Conservation (phyloP, 2,113 vertebrate genomes). For the Dicerorhinus sumatrensis region DNA sequence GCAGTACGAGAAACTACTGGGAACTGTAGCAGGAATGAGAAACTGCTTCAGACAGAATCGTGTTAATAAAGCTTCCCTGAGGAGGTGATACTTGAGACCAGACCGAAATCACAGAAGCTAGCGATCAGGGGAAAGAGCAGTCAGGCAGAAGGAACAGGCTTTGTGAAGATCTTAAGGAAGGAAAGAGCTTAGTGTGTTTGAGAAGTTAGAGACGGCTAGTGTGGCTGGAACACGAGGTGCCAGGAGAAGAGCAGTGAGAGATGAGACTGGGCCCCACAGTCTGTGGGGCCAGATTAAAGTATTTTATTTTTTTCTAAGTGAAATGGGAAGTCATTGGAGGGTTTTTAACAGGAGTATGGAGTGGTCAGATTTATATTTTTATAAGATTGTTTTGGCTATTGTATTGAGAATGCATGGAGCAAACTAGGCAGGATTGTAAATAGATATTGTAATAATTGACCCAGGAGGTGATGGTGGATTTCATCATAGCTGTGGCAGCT, state of each 20-base stretch:
- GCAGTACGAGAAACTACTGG: background rate
- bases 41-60: background rate
- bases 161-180: background rate
- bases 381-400: background rate
- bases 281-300: background rate
- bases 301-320: background rate
- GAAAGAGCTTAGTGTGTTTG: background rate
- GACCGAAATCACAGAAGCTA: background rate
- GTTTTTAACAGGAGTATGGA: background rate
- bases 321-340: background rate
- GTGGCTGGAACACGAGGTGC: background rate
- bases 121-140: background rate
- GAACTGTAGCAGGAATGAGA: background rate
- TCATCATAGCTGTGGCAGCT: background rate
- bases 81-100: background rate
- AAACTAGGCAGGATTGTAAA: background rate
- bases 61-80: background rate
- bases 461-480: background rate
- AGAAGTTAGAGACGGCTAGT: background rate
- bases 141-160: background rate
- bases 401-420: background rate
- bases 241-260: background rate
- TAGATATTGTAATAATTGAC: background rate
- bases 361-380: background rate
- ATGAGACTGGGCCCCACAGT: rapidly evolving